A percentile compares a stretch with the other conserved stretches of the same genome.
Conservation (phyloP, 2,113 vertebrate genomes). For the Lophura nycthemera region DNA sequence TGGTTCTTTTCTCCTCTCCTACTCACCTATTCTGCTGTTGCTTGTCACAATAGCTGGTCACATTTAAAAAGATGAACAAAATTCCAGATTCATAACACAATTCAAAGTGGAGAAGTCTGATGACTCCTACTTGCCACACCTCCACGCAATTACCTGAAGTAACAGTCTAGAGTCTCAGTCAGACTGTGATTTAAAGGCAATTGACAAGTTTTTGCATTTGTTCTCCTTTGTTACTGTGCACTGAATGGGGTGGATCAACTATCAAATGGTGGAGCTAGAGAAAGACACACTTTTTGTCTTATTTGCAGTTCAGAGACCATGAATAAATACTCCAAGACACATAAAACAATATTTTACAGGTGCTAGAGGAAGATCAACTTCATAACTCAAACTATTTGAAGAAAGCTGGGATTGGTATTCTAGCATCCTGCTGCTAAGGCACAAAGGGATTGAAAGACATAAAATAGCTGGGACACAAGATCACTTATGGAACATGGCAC, state of each 20-base stretch:
- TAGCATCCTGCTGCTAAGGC: neutral
- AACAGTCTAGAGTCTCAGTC: neutral
- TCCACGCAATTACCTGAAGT: neutral
- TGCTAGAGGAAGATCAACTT: neutral
- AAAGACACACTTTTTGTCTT: neutral
- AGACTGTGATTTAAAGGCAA: neutral
- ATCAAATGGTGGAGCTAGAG: neutral
- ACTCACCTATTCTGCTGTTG: neutral
- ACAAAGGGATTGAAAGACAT: neutral
- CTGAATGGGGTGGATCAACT: neutral
- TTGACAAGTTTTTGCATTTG: neutral
- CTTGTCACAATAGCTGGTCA: neutral
- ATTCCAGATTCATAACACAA: neutral
- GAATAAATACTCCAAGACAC: neutral
- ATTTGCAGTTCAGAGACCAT: neutral
- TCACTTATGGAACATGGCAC: neutral
- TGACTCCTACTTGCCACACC: neutral
- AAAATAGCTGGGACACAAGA: neutral
- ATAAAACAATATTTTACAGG: neutral
- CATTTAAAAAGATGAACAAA: neutral
- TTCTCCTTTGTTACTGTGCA: fast-evolving
- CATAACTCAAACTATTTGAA: neutral
- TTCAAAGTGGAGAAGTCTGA: neutral
- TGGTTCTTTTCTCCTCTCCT: neutral
- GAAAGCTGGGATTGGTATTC: neutral